Percentiles rank a stretch among this genome's conserved stretches.
Evolutionary conservation across 2,888 invertebrate genomes (phyloP).

Genomic region (Rhagonycha fulva): DNA sequence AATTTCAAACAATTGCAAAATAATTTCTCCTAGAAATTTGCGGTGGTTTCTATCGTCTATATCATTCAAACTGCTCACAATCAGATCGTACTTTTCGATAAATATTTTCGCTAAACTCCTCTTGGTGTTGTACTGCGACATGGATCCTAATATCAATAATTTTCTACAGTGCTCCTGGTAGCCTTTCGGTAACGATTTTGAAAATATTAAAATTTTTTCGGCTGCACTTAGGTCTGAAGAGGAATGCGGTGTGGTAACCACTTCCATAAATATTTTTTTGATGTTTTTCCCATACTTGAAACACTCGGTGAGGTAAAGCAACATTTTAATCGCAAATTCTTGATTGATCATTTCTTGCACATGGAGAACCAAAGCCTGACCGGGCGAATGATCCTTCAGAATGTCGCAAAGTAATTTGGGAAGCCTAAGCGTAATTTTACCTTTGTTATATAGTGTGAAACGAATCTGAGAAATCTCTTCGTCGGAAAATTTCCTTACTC

Average conservation of each 20-base stretch:
- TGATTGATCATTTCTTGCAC: slow-evolving; percentile 93
- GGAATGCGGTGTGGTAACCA: slow-evolving; percentile 59
- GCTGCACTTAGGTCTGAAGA: slow-evolving; percentile 62
- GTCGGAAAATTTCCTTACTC: too few relatives aligned
- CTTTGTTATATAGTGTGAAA: slow-evolving; percentile 95
- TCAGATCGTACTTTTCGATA: slow-evolving; percentile 78
- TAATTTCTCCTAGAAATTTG: too few relatives aligned
- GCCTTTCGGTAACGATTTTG: slow-evolving; percentile 93
- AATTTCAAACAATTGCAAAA: slow-evolving; percentile 97
- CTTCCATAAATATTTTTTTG: slow-evolving; percentile 75
- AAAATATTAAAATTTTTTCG: slow-evolving; percentile 75
- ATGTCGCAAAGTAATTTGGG: slow-evolving; percentile 78
- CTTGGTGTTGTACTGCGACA: slow-evolving; percentile 95
- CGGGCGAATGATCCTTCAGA: slow-evolving; percentile 77
- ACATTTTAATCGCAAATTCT: slow-evolving; percentile 85
- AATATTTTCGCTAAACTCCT: slow-evolving; percentile 85
- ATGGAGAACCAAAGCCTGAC: slow-evolving; percentile 90
- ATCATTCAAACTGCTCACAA: too few relatives aligned
- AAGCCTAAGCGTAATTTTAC: slow-evolving; percentile 88
- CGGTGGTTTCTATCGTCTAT: too few relatives aligned
- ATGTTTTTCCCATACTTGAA: slow-evolving; percentile 79
- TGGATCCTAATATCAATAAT: slow-evolving; percentile 85
- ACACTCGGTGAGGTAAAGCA: slow-evolving; percentile 92
- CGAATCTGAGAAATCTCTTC: slow-evolving; percentile 93
- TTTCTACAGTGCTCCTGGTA: slow-evolving; percentile 93